These are phyloP conservation scores for Cyanistes caeruleus DNA, from an alignment of 2,113 vertebrate species.

Conservation along the genomic window DNA sequence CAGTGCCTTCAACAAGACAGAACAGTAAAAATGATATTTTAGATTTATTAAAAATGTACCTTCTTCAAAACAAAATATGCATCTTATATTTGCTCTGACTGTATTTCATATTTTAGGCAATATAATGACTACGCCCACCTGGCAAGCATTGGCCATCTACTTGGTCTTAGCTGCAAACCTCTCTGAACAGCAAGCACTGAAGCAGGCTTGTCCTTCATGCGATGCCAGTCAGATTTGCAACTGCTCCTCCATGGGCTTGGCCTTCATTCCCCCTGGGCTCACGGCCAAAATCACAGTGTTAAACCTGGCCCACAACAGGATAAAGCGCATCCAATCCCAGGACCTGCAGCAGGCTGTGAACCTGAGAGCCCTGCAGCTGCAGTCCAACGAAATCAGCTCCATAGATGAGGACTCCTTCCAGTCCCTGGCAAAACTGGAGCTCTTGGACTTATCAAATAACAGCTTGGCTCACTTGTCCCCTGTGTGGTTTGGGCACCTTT, in stretches of 20 bases:
- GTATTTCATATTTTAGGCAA: constrained; percentile 1
- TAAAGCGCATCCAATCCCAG: constrained; percentile 52
- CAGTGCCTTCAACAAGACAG: not conserved
- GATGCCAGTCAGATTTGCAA: constrained; percentile 56
- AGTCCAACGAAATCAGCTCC: constrained; percentile 64
- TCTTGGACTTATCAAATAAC: constrained; percentile 82
- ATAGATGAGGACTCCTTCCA: constrained; percentile 74
- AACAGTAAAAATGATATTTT: not conserved
- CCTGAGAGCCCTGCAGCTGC: constrained; percentile 72
- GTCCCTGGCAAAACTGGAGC: constrained; percentile 70
- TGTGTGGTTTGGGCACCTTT: constrained; percentile 78
- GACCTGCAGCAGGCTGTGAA: constrained; percentile 71
- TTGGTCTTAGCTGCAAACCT: constrained; percentile 14
- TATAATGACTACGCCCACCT: constrained; percentile 28
- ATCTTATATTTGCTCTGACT: not conserved
- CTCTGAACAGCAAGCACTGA: not conserved
- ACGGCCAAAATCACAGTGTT: constrained; percentile 21
- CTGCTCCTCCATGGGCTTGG: constrained; percentile 66
- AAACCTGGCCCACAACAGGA: constrained; percentile 78
- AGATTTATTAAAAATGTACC: not conserved
- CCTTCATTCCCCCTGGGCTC: constrained; percentile 62
- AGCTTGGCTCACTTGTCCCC: constrained; percentile 68
- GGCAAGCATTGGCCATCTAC: constrained; percentile 41
- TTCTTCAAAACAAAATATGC: not conserved
- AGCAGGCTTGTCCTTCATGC: constrained; percentile 51